Evolutionary conservation across 2,113 vertebrate species (phyloP).

Genomic region (Herpetotheres cachinnans): DNA sequence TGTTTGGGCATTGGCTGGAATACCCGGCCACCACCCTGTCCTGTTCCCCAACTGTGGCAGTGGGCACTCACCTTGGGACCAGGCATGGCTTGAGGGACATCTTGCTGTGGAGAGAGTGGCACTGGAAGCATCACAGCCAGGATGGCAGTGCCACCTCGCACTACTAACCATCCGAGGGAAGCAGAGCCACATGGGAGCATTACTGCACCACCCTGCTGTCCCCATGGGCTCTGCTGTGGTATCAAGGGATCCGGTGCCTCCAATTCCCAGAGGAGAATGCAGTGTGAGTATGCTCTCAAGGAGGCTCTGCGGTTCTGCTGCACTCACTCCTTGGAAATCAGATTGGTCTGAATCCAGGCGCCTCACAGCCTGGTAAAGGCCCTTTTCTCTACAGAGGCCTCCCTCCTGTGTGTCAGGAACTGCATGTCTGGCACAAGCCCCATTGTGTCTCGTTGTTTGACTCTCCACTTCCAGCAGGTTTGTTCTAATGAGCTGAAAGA

Average conservation of each 20-base stretch:
- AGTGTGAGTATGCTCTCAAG: background rate
- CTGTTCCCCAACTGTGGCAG: background rate
- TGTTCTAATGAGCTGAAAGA: conserved; percentile 59
- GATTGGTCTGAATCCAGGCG: background rate
- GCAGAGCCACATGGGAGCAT: background rate
- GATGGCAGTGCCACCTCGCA: background rate
- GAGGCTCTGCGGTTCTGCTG: background rate
- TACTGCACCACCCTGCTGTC: background rate
- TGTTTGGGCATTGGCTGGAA: background rate
- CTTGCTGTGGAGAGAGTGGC: background rate
- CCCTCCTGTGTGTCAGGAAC: background rate
- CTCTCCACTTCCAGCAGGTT: conserved; percentile 31
- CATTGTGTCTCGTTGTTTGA: background rate
- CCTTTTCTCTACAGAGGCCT: background rate
- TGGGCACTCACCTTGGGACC: background rate
- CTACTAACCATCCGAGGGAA: fast-evolving
- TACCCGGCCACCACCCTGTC: background rate
- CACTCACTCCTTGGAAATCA: background rate
- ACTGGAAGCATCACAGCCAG: background rate
- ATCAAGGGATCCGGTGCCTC: background rate
- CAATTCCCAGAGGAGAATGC: background rate
- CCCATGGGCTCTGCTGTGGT: background rate
- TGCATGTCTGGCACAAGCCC: background rate
- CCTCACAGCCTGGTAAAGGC: background rate
- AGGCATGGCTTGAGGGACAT: background rate